These are phyloP conservation scores for Eupithecia tripunctaria DNA, from an alignment of 2,888 invertebrate genomes.

Conservation along the genomic window DNA sequence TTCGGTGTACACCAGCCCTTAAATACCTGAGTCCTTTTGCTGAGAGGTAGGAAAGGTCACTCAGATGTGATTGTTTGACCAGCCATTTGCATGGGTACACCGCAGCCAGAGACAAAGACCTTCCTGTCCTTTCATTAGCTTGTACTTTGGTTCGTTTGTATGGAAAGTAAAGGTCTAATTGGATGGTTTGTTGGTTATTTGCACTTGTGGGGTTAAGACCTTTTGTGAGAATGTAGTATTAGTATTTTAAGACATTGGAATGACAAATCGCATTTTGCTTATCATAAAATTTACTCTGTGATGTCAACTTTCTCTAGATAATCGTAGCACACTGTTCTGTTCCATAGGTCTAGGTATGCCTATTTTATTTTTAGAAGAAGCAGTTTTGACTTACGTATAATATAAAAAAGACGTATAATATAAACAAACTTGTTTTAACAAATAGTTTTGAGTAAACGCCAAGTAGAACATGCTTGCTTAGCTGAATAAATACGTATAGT, in stretches of 20 bases:
- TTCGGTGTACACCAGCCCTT: neutral
- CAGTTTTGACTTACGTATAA: no score
- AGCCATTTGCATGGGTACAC: conserved; percentile 22
- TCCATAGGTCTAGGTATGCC: no score
- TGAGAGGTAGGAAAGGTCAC: conserved; percentile 17
- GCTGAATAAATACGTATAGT: no score
- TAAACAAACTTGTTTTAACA: no score
- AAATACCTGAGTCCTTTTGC: conserved; percentile 4
- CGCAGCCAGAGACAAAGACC: conserved; percentile 5
- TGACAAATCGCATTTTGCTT: neutral
- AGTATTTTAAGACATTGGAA: neutral
- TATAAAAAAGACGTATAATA: no score
- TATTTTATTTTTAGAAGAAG: no score
- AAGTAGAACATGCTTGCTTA: no score
- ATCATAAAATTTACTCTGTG: no score
- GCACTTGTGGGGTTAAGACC: neutral
- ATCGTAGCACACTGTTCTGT: no score
- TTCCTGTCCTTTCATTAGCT: conserved; percentile 6
- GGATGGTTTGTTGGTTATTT: conserved; percentile 2
- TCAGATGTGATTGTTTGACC: conserved; percentile 16
- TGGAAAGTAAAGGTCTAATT: conserved; percentile 6
- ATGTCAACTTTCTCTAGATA: neutral
- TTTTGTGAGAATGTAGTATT: neutral
- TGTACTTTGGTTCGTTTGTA: neutral
- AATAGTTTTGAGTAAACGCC: no score